These are phyloP conservation scores for Dendroctonus valens DNA, from an alignment of 1,140 invertebrate genomes.

Conservation along the genomic window DNA sequence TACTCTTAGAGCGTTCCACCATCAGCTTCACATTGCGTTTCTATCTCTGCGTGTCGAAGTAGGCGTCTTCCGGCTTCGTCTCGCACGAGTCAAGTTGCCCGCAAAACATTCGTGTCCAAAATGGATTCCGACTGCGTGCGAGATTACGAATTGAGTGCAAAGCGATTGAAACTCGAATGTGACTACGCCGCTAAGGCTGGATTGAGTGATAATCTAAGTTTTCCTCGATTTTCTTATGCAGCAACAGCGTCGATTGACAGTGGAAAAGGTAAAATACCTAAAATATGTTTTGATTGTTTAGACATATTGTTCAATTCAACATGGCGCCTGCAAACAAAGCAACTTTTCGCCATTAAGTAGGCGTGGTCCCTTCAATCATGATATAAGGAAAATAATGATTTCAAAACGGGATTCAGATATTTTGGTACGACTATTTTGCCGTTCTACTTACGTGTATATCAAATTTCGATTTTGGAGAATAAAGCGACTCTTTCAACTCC, in stretches of 20 bases:
- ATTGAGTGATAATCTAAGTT: conserved; percentile 42
- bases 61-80: conserved; percentile 30
- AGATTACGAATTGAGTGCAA: conserved; percentile 49
- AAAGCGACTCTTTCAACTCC: not conserved
- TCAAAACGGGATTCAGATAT: too few relatives aligned
- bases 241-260: conserved; percentile 39
- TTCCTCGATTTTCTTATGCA: conserved; percentile 45
- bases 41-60: too few relatives aligned
- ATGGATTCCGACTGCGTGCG: conserved; percentile 49
- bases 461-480: too few relatives aligned
- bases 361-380: conserved; percentile 40
- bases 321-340: conserved; percentile 48
- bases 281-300: conserved; percentile 51
- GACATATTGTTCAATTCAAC: conserved; percentile 46
- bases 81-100: conserved; percentile 32
- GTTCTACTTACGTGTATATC: too few relatives aligned
- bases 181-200: conserved; percentile 42
- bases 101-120: conserved; percentile 47
- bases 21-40: too few relatives aligned
- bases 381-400: too few relatives aligned
- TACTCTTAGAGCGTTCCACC: too few relatives aligned
- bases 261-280: conserved; percentile 49
- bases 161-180: conserved; percentile 48
- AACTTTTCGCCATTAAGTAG: conserved; percentile 47
- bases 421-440: too few relatives aligned